Percentiles rank a stretch among this genome's conserved stretches.
Conservation (phyloP, 2,888 invertebrate species). For the Crocallis elinguaria region DNA sequence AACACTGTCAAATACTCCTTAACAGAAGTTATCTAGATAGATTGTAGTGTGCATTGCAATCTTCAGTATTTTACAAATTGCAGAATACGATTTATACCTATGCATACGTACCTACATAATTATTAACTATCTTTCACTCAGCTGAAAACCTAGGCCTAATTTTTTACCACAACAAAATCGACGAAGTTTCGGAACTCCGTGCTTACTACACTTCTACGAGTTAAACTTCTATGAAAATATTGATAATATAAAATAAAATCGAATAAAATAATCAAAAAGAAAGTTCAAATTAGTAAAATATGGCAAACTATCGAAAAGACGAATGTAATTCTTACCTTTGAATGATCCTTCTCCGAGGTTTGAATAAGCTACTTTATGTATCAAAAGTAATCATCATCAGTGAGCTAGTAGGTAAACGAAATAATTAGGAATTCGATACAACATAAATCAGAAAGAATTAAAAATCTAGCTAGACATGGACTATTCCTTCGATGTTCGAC, state of each 20-base stretch:
- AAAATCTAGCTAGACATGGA: slow-evolving; percentile 57
- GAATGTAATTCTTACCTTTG: slow-evolving; percentile 65
- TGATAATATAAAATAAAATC: slow-evolving; percentile 43
- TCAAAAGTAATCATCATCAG: slow-evolving; percentile 56
- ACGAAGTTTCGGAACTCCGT: slow-evolving; percentile 16
- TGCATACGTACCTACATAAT: slow-evolving; percentile 37
- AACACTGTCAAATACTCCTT: too few relatives aligned
- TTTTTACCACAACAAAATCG: slow-evolving; percentile 52
- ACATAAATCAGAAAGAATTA: slow-evolving; percentile 32
- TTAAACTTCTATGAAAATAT: slow-evolving; percentile 40
- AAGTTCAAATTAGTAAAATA: slow-evolving; percentile 76
- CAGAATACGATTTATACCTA: slow-evolving; percentile 29
- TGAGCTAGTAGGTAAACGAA: slow-evolving; percentile 44
- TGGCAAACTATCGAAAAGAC: slow-evolving; percentile 72
- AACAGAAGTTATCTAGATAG: too few relatives aligned
- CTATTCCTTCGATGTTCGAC: slow-evolving; percentile 67
- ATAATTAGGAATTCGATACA: slow-evolving; percentile 41
- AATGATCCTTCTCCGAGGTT: slow-evolving; percentile 59
- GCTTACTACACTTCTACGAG: slow-evolving; percentile 27
- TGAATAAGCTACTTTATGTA: slow-evolving; percentile 48
- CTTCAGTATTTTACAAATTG: not conserved
- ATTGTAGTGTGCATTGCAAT: not conserved
- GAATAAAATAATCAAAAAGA: slow-evolving; percentile 54
- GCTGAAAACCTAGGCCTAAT: slow-evolving; percentile 56
- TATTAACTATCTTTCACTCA: slow-evolving; percentile 51